Evolutionary conservation across 2,113 vertebrate genomes (phyloP).

Genomic region (Micronycteris hirsuta): DNA sequence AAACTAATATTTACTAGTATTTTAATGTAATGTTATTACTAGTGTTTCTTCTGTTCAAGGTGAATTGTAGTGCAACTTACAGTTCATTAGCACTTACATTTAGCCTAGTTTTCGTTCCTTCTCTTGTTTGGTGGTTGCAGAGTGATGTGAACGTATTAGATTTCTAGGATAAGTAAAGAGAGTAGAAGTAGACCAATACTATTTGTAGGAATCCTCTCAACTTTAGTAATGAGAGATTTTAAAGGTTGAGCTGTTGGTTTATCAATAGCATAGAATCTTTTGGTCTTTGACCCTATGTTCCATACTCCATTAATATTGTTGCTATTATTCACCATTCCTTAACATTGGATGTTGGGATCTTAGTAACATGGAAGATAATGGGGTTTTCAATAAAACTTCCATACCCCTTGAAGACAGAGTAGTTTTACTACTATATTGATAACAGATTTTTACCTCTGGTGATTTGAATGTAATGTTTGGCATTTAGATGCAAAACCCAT

Average conservation of each 20-base stretch:
- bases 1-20: neutral
- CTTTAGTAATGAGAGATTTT: neutral
- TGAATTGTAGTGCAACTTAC: slow-evolving; percentile 5
- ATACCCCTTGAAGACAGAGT: neutral
- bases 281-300: neutral
- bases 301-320: neutral
- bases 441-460: neutral
- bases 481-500: slow-evolving; percentile 31
- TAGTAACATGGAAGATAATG: neutral
- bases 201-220: neutral
- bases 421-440: neutral
- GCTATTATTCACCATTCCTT: neutral
- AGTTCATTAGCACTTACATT: slow-evolving; percentile 18
- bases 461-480: neutral
- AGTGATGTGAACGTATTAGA: neutral
- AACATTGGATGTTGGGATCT: neutral
- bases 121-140: slow-evolving; percentile 19
- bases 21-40: neutral
- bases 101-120: neutral
- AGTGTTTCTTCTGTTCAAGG: neutral
- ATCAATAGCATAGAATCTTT: neutral
- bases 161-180: slow-evolving; percentile 36
- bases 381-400: neutral
- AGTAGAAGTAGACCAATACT: neutral
- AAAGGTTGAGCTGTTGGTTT: neutral